A percentile compares a stretch with the other conserved stretches of the same genome.
phyloP scores from a whole-genome alignment of 1,140 invertebrate genomes.

The Olivierus martensii region DNA sequence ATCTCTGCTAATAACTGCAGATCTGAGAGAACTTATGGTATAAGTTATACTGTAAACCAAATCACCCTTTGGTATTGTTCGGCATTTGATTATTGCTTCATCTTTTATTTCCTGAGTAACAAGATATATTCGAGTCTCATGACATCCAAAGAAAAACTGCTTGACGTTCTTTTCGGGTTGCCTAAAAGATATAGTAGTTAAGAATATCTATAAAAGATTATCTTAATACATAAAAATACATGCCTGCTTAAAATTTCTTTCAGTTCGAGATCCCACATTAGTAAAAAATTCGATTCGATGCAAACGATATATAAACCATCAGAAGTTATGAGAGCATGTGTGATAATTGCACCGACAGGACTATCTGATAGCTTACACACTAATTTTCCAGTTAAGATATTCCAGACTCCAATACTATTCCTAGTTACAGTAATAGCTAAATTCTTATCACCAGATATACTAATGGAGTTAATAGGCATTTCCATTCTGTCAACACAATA shows the following conservation, averaged over 20 bases:
- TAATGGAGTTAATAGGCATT: slow-evolving; percentile 82
- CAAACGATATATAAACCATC: slow-evolving; percentile 70
- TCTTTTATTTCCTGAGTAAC: no score
- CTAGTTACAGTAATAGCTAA: slow-evolving; percentile 77
- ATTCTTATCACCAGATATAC: slow-evolving; percentile 51
- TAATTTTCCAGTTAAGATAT: slow-evolving; percentile 66
- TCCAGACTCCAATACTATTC: slow-evolving; percentile 89
- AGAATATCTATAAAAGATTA: background rate
- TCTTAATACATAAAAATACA: background rate
- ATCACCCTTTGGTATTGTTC: no score
- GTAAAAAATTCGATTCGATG: slow-evolving; percentile 78
- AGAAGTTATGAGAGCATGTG: slow-evolving; percentile 73
- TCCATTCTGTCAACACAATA: slow-evolving; percentile 92
- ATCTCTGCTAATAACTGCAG: slow-evolving; percentile 53
- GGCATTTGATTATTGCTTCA: no score
- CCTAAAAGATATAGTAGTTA: background rate
- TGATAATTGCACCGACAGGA: slow-evolving; percentile 85
- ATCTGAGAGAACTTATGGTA: background rate
- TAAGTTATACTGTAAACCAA: no score
- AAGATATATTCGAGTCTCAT: no score
- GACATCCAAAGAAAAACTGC: no score
- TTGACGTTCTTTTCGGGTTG: background rate
- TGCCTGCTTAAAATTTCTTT: slow-evolving; percentile 47
- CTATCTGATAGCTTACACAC: slow-evolving; percentile 76
- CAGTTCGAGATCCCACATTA: slow-evolving; percentile 59